Conservation (phyloP, 1,140 invertebrate genomes). For the Probaryconus sp. region DNA sequence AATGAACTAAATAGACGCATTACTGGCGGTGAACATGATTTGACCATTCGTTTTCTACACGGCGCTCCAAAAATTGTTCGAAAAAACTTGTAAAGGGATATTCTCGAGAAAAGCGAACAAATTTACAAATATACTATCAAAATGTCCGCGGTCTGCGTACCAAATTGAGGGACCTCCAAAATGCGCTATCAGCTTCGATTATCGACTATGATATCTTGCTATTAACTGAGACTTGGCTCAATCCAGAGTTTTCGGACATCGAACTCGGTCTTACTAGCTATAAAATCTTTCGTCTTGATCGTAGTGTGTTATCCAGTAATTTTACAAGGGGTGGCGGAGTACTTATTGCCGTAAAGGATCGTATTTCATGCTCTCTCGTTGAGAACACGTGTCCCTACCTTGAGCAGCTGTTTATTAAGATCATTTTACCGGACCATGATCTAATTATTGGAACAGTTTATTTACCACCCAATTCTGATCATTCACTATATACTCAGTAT, state of each 20-base stretch:
- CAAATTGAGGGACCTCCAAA: neutral
- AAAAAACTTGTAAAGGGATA: constrained; percentile 9
- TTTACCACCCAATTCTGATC: no score
- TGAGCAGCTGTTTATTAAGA: no score
- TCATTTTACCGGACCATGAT: no score
- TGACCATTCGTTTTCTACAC: neutral
- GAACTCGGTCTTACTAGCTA: neutral
- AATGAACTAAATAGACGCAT: neutral
- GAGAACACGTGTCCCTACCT: no score
- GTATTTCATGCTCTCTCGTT: no score
- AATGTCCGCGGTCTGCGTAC: constrained; percentile 2
- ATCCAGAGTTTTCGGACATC: neutral
- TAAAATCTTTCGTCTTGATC: no score
- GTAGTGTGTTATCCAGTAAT: no score
- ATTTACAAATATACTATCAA: neutral
- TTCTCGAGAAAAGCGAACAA: no score
- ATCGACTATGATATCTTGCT: neutral
- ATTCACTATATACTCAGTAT: no score
- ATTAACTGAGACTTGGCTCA: constrained; percentile 5
- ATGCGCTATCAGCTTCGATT: neutral
- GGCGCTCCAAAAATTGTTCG: neutral
- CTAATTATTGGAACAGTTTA: no score
- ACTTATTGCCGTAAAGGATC: no score
- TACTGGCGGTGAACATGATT: neutral
- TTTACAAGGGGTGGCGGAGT: no score